Conservation (phyloP, 64 coral and sea anemone species). For the Cladopsammia gracilis region DNA sequence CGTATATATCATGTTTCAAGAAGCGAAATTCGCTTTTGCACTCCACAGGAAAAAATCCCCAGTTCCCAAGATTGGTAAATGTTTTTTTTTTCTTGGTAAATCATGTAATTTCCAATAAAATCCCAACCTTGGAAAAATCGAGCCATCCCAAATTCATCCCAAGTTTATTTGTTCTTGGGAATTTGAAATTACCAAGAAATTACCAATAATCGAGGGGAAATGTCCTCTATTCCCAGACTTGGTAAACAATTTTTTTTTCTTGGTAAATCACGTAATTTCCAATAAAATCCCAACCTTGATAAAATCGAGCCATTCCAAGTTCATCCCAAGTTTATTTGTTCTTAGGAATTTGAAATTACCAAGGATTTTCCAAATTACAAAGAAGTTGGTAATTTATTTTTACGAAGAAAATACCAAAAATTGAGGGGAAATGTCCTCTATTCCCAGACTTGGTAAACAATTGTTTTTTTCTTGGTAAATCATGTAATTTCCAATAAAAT, state of each 20-base stretch:
- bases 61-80: conserved; percentile 24
- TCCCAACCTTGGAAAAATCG: conserved; percentile 36
- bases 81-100: conserved; percentile 30
- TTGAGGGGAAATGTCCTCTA: not conserved
- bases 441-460: not conserved
- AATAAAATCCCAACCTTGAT: too few relatives aligned
- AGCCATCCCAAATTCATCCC: conserved; percentile 19
- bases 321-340: too few relatives aligned
- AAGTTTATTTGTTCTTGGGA: too few relatives aligned
- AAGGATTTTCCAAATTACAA: conserved; percentile 18
- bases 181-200: too few relatives aligned
- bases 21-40: too few relatives aligned
- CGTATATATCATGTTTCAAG: too few relatives aligned
- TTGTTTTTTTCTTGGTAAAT: too few relatives aligned
- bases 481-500: not conserved
- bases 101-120: not conserved
- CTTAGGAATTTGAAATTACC: conserved; percentile 30
- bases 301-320: too few relatives aligned
- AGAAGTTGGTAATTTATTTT: conserved; percentile 2
- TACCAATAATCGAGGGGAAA: too few relatives aligned
- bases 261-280: too few relatives aligned
- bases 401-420: conserved; percentile 16
- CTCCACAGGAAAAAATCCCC: not conserved
- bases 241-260: too few relatives aligned
- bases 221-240: too few relatives aligned